Evolutionary conservation across 2,113 vertebrate genomes (phyloP), one percentile per base, ranked within the genome.

Genomic region (Megaceryle torquata): DNA sequence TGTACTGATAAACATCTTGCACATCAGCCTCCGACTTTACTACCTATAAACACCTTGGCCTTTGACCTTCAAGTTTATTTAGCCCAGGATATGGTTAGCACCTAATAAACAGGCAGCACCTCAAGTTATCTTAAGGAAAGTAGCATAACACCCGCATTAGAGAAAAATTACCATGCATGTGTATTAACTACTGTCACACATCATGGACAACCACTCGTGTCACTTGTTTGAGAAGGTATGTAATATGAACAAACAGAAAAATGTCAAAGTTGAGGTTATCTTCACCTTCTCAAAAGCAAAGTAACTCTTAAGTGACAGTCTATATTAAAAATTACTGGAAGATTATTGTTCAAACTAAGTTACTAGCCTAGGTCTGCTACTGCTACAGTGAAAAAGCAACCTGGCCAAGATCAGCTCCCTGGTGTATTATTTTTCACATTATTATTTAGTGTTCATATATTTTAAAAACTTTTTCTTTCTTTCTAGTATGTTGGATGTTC

Each of bases 11-110:
- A 92, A 96, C 86, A 91, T 96, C 92, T 96, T 97, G 90, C 78
- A 94, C 95, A 96, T 97, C 95, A 95, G 89, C 89, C 93, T 76
- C 80, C 5, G 6, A 91, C 87, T 93, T 95, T 96, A 96, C 88
- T 94, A 96, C 96, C 95, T 91, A 97, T 97, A 97, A 97, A 97
- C 96, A 96, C 97, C 94, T 50, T 91, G 77, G 86, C 92, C 91
- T 96, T 87, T 95, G 95, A 94, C 93, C 97, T 91, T 54, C 64
- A 53, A 65, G 82, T 97, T 97, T 97, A 95, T 97, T 96, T 96
- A 95, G 94, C 86, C 96, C 96, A 95, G 96, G 92, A 95, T 96
- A 96, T 80, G 95, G 91, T 97, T 96, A 97, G 96, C 96, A 97
- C 89, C 96, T 97, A 95, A 96, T 97, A 97, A 97, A 97, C 91